Evolutionary conservation across 2,113 vertebrate species (phyloP), one percentile per base, ranked within the genome.

Genomic region (Periophthalmus modestus): DNA sequence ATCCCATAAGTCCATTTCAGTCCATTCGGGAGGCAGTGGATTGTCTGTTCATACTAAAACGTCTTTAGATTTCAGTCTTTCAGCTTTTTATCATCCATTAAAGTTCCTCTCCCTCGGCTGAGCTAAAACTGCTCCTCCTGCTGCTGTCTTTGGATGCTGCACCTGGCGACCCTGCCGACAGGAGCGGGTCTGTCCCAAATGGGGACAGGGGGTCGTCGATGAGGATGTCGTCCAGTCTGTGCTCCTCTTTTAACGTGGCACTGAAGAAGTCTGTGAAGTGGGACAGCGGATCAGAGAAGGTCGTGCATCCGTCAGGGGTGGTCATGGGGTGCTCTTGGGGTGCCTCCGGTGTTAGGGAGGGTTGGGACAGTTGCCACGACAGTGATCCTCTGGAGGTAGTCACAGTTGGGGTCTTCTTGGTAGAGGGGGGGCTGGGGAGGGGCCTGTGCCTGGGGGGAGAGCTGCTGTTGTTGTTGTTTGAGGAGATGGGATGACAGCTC

Each of bases 201-300:
- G 96, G 96, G 0, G 96, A 98, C 69, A 97, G 91, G 0, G 94
- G 91, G 78, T 96, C 94, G 15, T 96, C 94, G 89, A 98, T 92
- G 62, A 98, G 90, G 79, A 97, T 91, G 85, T 95, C 93, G 7
- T 96, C 95, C 79, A 98, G 91, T 67, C 92, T 91, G 34, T 97
- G 97, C 72, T 99, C 98, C 78, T 96, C 96, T 84, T 99, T 98
- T 71, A 97, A 93, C 50, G 96, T 94, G 1, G 95, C 93, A 0
- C 96, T 96, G 88, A 98, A 99, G 91, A 99, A 95, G 93, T 99
- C 96, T 0, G 97, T 98, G 89, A 99, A 99, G 86, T 98, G 96
- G 28, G 96, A 98, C 78, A 99, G 93, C 6, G 98, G 98, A 85
- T 98, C 97, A 0, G 96, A 97, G 93, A 97, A 99, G 12, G 94